These are phyloP conservation scores for Corynorhinus townsendii DNA, from an alignment of 2,113 vertebrate genomes.

Conservation along the genomic window DNA sequence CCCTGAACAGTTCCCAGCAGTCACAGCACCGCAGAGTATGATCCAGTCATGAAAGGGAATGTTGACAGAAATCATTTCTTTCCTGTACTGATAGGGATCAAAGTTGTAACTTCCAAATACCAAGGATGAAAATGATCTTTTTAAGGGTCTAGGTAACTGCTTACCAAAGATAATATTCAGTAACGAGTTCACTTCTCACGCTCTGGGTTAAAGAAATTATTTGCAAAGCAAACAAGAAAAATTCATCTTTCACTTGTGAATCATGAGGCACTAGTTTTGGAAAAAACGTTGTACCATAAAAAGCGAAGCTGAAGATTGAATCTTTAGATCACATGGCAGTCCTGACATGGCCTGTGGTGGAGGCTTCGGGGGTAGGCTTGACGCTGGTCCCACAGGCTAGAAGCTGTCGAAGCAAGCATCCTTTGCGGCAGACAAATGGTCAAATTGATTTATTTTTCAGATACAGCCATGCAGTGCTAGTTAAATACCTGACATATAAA, in stretches of 20 bases:
- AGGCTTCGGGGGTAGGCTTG: conserved; percentile 42
- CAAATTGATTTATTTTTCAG: conserved; percentile 68
- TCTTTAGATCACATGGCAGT: conserved; percentile 82
- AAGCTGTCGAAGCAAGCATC: conserved; percentile 5
- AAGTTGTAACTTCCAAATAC: conserved; percentile 67
- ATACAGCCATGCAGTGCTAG: conserved; percentile 55
- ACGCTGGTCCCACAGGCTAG: conserved; percentile 33
- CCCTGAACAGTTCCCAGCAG: conserved; percentile 20
- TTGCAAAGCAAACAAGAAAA: conserved; percentile 56
- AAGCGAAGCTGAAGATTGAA: no score
- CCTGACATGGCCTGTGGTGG: conserved; percentile 73
- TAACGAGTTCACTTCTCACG: conserved; percentile 60
- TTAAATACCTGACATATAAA: conserved; percentile 56
- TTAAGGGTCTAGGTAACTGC: conserved; percentile 66
- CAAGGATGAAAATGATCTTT: conserved; percentile 61
- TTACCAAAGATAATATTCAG: conserved; percentile 66
- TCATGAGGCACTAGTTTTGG: conserved; percentile 55
- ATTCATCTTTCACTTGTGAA: conserved; percentile 62
- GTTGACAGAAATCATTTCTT: conserved; percentile 69
- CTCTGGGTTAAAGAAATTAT: conserved; percentile 56
- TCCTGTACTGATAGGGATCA: conserved; percentile 64
- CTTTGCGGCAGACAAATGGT: conserved; percentile 70
- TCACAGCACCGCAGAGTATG: neutral
- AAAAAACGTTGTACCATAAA: conserved; percentile 72
- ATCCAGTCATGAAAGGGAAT: conserved; percentile 65